phyloP scores from a whole-genome alignment of 2,888 invertebrate species.

The Habrosyne pyritoides region DNA sequence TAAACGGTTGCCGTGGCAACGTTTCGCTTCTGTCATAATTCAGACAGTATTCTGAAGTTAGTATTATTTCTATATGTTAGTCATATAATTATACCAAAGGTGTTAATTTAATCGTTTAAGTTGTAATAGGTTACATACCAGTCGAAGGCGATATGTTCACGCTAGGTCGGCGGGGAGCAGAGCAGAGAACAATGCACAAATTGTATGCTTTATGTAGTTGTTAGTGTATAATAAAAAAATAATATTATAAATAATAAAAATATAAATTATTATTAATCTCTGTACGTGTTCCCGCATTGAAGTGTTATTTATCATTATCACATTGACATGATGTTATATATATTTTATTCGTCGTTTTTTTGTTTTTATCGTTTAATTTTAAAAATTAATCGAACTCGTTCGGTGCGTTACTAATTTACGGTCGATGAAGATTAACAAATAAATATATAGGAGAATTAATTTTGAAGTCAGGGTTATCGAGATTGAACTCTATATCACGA shows the following conservation, averaged over 20 bases:
- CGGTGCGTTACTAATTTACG: constrained; percentile 18
- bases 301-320: constrained; percentile 39
- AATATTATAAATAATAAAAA: constrained; percentile 36
- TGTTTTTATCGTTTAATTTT: constrained; percentile 14
- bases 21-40: constrained; percentile 19
- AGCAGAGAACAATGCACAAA: constrained; percentile 61
- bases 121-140: constrained; percentile 7
- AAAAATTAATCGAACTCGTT: constrained; percentile 16
- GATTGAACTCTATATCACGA: background rate
- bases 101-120: constrained; percentile 47
- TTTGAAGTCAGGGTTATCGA: background rate
- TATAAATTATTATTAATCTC: constrained; percentile 55
- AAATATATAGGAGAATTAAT: background rate
- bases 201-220: constrained; percentile 76
- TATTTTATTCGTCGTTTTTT: constrained; percentile 33
- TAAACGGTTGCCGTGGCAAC: background rate
- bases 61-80: constrained; percentile 54
- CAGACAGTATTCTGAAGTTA: constrained; percentile 42
- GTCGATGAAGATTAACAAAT: background rate
- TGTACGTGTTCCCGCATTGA: constrained; percentile 61
- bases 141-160: constrained; percentile 15
- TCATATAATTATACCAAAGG: constrained; percentile 57
- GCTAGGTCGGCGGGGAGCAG: constrained; percentile 17
- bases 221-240: constrained; percentile 63
- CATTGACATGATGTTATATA: constrained; percentile 39